Evolutionary conservation across 2,797 vertebrate genomes (phyloP).

Genomic region (Microcaecilia unicolor): DNA sequence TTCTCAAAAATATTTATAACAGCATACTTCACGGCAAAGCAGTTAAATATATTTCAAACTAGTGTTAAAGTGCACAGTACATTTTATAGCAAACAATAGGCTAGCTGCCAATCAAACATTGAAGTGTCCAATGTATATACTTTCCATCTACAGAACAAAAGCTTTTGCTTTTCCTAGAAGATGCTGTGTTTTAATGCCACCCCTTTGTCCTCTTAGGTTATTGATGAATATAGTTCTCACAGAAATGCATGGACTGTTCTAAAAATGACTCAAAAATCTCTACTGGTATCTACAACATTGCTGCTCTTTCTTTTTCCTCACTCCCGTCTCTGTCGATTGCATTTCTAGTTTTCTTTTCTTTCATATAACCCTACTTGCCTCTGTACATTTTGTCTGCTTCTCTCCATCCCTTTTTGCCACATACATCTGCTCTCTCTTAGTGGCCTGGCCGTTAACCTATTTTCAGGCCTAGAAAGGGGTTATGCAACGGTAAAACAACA

Average conservation of each 20-base stretch:
- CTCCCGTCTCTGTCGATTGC: too few species aligned
- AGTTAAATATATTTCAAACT: slow-evolving; percentile 54
- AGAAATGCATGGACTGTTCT: too few species aligned
- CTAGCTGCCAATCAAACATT: slow-evolving; percentile 42
- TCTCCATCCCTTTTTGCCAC: neutral
- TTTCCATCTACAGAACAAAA: neutral
- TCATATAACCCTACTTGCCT: neutral
- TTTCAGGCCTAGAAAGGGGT: too few species aligned
- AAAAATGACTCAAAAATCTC: too few species aligned
- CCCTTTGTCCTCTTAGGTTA: too few species aligned
- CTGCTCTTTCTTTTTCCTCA: too few species aligned
- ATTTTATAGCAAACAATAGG: slow-evolving; percentile 32
- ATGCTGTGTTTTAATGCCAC: neutral
- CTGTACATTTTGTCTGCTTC: fast-evolving
- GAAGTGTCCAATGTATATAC: neutral
- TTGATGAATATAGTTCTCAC: too few species aligned
- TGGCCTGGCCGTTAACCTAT: too few species aligned
- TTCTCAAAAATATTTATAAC: slow-evolving; percentile 57
- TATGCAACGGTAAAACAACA: too few species aligned
- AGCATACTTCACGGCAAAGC: slow-evolving; percentile 47
- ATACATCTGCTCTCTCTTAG: fast-evolving
- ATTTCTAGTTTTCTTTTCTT: too few species aligned
- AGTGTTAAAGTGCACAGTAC: slow-evolving; percentile 73
- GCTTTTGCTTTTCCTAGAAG: slow-evolving; percentile 13
- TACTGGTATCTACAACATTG: too few species aligned